A percentile compares a stretch with the other conserved stretches of the same genome.
Evolutionary conservation across 2,797 vertebrate genomes (phyloP).

Genomic region (Paedocypris micromegethes): DNA sequence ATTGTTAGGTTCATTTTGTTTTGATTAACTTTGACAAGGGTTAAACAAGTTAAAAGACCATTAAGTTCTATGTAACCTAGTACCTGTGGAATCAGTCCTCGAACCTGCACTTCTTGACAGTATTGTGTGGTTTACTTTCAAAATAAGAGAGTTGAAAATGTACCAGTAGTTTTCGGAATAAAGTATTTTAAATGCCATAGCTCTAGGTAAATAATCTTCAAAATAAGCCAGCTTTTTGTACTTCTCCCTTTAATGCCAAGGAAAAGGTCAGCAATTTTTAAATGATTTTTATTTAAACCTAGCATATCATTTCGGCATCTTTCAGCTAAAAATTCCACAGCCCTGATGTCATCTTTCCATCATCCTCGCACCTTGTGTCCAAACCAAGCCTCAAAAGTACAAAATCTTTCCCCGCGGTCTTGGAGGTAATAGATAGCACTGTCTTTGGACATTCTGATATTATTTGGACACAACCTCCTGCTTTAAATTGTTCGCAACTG

Average conservation of each 20-base stretch:
- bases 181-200: too few species aligned
- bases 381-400: slow-evolving; percentile 18
- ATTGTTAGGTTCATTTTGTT: too few species aligned
- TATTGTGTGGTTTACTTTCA: too few species aligned
- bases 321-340: slow-evolving; percentile 4
- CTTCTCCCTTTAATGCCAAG: background rate
- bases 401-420: slow-evolving; percentile 12
- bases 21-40: too few species aligned
- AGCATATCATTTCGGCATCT: background rate
- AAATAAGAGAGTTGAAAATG: too few species aligned
- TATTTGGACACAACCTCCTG: slow-evolving; percentile 12
- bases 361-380: slow-evolving; percentile 2
- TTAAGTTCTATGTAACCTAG: too few species aligned
- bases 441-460: slow-evolving; percentile 22
- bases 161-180: too few species aligned
- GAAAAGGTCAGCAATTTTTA: background rate
- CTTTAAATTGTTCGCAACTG: slow-evolving; percentile 30
- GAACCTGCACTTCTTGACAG: too few species aligned
- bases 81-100: too few species aligned
- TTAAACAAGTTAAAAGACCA: too few species aligned
- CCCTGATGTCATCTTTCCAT: slow-evolving; percentile 18
- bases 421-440: slow-evolving; percentile 30
- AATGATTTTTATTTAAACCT: background rate
- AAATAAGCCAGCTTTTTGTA: background rate
- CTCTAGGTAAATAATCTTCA: too few species aligned